These are phyloP conservation scores for Seira ritae DNA, from an alignment of 2,888 invertebrate genomes.

Conservation along the genomic window DNA sequence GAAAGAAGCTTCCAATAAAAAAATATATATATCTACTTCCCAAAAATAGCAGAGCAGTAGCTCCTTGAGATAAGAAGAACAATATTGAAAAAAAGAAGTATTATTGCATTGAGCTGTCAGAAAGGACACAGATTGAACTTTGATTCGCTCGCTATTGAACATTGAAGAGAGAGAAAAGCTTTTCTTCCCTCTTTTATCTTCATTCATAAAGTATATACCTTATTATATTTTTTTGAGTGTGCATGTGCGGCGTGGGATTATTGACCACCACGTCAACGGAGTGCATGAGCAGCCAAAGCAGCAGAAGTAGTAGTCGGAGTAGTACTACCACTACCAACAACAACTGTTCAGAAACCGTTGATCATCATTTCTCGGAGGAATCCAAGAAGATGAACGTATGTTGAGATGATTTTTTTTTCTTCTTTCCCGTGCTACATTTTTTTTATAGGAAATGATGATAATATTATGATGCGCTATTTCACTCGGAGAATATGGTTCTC, in stretches of 20 bases:
- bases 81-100: conserved; percentile 2
- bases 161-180: neutral
- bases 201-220: too few species aligned
- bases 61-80: neutral
- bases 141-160: conserved; percentile 36
- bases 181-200: too few species aligned
- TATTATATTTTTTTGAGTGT: too few species aligned
- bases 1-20: conserved; percentile 43
- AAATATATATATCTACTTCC: too few species aligned
- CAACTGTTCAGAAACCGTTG: conserved; percentile 56
- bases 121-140: conserved; percentile 46
- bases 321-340: conserved; percentile 36
- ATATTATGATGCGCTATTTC: neutral
- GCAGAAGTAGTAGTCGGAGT: conserved; percentile 28
- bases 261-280: conserved; percentile 51
- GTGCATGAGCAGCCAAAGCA: conserved; percentile 51
- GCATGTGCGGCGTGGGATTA: conserved; percentile 59
- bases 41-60: too few species aligned
- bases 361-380: conserved; percentile 55
- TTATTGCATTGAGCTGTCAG: conserved; percentile 13
- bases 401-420: neutral
- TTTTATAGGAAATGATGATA: neutral
- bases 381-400: conserved; percentile 60
- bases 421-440: neutral
- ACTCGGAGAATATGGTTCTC: neutral